Base-by-base conservation (phyloP, 2,888 invertebrate species). In the Vanessa cardui region DNA sequence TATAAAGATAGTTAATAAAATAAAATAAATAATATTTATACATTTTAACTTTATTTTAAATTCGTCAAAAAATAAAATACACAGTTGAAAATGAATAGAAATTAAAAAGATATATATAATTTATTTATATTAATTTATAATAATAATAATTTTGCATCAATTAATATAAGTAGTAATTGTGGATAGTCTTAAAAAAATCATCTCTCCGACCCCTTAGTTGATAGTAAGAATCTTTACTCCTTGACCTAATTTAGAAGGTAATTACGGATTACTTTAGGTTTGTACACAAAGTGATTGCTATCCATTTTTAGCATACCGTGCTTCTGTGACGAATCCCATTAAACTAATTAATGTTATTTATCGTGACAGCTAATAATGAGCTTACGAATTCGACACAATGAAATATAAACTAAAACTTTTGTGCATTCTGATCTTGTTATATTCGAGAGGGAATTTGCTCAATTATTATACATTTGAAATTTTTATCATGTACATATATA, bases 191-290 rank as follows among this genome's bases (percentile, higher is more conserved):
- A 12, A 39, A 39, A 50, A n/a, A 54, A n/a, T 1, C 7, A n/a
- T 26, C 16, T 39, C 9, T 52, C 3, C 12, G 18, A 15, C 44
- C 50, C 58, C 20, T 63, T 6, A 63, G 49, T 44, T 26, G 49
- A 49, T 12, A 58, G 20, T 58, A 21, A 64, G 45, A 65, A 59
- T 26, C 50, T 54, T 46, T 39, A 66, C 31, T 46, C 44, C 46
- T 46, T 65, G 60, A 54, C 65, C 65, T 61, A 66, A 66, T 61
- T 66, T 54, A 54, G 54, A 12, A 12, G 39, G 39, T 60, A 66
- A 66, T 61, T 61, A 60, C 60, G n/a, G 60, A 54, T 65, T 58
- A 59, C 44, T 59, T 46, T 45, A 66, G 65, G 54, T 61, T 60
- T 66, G 46, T 54, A 33, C 31, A 59, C 45, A 45, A 20, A 64